These are phyloP conservation scores for Chloroceryle amazona DNA, from an alignment of 2,797 vertebrate species.

Conservation along the genomic window DNA sequence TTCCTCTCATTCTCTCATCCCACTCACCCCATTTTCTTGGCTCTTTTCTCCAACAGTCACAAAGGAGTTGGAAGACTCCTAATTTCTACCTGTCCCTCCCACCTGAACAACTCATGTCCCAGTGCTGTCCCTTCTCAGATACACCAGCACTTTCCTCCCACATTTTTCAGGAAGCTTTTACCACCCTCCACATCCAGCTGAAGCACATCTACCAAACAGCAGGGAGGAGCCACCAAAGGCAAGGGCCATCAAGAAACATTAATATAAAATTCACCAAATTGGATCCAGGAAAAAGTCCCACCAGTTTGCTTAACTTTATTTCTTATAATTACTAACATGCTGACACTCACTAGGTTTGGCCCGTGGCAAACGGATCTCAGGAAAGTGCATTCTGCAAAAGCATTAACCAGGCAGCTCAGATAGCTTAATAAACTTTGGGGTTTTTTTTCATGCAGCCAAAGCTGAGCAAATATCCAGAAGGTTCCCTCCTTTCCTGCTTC, in stretches of 20 bases:
- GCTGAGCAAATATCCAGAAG: background rate
- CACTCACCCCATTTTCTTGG: background rate
- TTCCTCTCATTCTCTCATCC: background rate
- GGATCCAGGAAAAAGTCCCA: background rate
- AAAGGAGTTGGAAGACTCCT: background rate
- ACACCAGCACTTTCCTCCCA: accelerated
- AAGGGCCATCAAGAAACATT: accelerated
- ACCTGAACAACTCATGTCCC: background rate
- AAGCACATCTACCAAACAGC: background rate
- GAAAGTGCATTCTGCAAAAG: background rate
- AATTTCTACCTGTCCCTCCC: background rate
- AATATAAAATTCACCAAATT: background rate
- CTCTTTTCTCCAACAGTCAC: background rate
- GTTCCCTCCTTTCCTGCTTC: background rate
- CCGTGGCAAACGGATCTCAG: accelerated
- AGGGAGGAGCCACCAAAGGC: background rate
- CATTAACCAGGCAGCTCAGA: background rate
- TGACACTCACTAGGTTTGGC: background rate
- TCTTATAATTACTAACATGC: accelerated
- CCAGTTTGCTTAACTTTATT: background rate
- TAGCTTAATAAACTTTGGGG: background rate
- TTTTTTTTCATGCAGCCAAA: background rate
- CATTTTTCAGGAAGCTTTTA: background rate
- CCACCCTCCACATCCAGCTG: background rate
- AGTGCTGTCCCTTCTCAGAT: accelerated